phyloP scores from a whole-genome alignment of 2,797 vertebrate genomes.

The Esox lucius region DNA sequence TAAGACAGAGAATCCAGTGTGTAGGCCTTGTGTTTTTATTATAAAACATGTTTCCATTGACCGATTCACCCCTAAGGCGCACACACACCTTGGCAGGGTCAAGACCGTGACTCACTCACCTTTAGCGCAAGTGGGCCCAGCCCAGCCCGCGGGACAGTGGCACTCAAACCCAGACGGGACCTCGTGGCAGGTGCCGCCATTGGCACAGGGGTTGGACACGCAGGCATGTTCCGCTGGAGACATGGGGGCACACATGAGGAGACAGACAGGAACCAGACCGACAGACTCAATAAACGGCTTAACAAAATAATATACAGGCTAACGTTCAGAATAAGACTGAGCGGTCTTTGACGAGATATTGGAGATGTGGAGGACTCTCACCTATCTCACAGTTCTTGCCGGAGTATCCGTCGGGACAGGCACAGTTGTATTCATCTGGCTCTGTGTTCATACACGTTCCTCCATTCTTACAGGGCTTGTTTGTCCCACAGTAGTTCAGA shows the following conservation, averaged over 20 bases:
- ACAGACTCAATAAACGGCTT: not conserved
- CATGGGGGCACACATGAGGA: not conserved
- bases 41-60: no score
- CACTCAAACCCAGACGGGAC: conserved; percentile 89
- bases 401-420: conserved; percentile 89
- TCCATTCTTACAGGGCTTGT: conserved; percentile 88
- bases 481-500: conserved; percentile 96
- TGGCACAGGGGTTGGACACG: conserved; percentile 92
- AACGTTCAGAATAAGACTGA: not conserved
- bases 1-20: no score
- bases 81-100: not conserved
- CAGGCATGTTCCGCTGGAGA: conserved; percentile 89
- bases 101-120: conserved; percentile 71
- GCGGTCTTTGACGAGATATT: not conserved
- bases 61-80: not conserved
- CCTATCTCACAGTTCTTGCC: conserved; percentile 95
- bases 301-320: not conserved
- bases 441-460: conserved; percentile 94
- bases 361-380: conserved; percentile 45
- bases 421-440: conserved; percentile 89
- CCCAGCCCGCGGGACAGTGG: conserved; percentile 91
- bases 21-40: no score
- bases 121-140: conserved; percentile 89
- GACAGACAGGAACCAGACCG: not conserved
- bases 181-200: conserved; percentile 90